A percentile compares a stretch with the other conserved stretches of the same genome.
Evolutionary conservation across 2,113 vertebrate species (phyloP).

Genomic region (Tenrec ecaudatus): DNA sequence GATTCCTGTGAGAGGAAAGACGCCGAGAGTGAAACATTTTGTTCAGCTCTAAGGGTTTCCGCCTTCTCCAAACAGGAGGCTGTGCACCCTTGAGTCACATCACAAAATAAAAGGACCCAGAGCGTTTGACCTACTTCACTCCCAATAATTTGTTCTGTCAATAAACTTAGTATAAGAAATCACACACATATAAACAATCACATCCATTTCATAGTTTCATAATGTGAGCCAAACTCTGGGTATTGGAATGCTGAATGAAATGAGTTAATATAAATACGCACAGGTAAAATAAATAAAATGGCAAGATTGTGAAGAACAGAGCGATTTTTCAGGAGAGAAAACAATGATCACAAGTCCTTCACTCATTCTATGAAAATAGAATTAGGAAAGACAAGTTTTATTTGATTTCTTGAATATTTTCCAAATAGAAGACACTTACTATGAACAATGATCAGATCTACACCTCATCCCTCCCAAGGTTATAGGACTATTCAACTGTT

Average conservation of each 20-base stretch:
- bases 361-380: not conserved
- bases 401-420: constrained; percentile 15
- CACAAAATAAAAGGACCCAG: not conserved
- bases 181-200: not conserved
- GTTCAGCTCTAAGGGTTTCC: not conserved
- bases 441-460: not conserved
- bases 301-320: not conserved
- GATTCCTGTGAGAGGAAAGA: not conserved
- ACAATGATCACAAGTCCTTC: not conserved
- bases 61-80: not conserved
- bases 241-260: not conserved
- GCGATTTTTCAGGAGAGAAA: not conserved
- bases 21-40: not conserved
- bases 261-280: not conserved
- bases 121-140: not conserved
- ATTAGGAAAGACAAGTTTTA: not conserved
- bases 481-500: not conserved
- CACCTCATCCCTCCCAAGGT: not conserved
- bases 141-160: not conserved
- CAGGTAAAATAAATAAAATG: not conserved
- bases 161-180: not conserved
- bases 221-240: not conserved
- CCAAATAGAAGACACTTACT: not conserved
- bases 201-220: not conserved
- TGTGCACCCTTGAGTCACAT: not conserved